phyloP scores from a whole-genome alignment of 1,140 invertebrate genomes.

The Periplaneta americana region DNA sequence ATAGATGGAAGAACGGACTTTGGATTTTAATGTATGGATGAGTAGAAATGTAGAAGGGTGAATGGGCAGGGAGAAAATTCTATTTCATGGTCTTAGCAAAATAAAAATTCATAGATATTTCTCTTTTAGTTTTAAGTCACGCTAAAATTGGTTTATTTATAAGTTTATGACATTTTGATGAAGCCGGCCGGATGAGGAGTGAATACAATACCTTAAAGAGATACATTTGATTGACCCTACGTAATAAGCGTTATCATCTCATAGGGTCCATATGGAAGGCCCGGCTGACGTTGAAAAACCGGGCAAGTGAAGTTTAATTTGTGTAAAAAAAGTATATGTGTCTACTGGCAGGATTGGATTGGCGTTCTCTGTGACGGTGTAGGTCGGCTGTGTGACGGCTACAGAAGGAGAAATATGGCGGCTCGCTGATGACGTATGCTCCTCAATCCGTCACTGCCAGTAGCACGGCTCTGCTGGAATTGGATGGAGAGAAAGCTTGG shows the following conservation, averaged over 20 bases:
- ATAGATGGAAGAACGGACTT: too few relatives aligned
- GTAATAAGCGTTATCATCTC: not conserved
- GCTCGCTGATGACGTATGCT: conserved; percentile 13
- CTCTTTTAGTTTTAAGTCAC: too few relatives aligned
- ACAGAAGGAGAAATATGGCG: conserved; percentile 12
- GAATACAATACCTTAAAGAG: not conserved
- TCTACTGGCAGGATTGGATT: not conserved
- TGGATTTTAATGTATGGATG: too few relatives aligned
- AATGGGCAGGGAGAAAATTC: too few relatives aligned
- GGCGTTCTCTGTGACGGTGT: not conserved
- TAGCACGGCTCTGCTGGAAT: conserved; percentile 12
- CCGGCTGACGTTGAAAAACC: not conserved
- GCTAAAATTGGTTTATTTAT: too few relatives aligned
- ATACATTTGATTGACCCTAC: not conserved
- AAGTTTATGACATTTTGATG: not conserved
- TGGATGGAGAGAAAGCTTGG: conserved; percentile 10
- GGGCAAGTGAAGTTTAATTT: not conserved
- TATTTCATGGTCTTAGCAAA: too few relatives aligned
- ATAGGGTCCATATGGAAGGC: not conserved
- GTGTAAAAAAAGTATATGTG: not conserved
- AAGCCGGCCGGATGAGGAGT: not conserved
- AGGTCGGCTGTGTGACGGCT: not conserved
- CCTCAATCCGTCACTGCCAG: conserved; percentile 12
- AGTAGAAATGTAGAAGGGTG: too few relatives aligned
- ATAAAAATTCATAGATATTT: too few relatives aligned